phyloP scores from a whole-genome alignment of 2,888 invertebrate genomes.

The Sesamia inferens region DNA sequence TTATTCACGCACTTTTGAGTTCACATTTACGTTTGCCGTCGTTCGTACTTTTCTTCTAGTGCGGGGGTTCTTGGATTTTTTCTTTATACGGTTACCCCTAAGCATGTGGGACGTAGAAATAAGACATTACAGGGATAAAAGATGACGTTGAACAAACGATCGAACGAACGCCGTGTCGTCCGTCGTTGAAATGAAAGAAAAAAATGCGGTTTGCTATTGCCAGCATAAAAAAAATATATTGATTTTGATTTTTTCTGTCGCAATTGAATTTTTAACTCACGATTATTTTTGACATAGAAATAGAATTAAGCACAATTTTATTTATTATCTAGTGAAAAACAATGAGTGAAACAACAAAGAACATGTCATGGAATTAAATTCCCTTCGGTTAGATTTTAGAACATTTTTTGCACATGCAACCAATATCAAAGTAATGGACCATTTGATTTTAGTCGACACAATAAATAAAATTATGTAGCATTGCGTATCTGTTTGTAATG shows the following conservation, averaged over 20 bases:
- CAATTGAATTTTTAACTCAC: neutral
- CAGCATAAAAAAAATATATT: slow-evolving; percentile 54
- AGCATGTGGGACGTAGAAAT: slow-evolving; percentile 88
- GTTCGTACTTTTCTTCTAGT: slow-evolving; percentile 86
- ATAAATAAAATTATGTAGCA: too few species aligned
- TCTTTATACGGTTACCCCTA: slow-evolving; percentile 86
- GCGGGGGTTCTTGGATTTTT: slow-evolving; percentile 86
- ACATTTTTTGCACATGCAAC: slow-evolving; percentile 5
- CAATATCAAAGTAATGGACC: neutral
- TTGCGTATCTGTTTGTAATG: neutral
- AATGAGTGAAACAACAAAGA: neutral
- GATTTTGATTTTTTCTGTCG: slow-evolving; percentile 35
- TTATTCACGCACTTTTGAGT: slow-evolving; percentile 84
- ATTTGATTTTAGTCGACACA: too few species aligned
- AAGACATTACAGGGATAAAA: slow-evolving; percentile 86
- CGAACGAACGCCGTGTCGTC: slow-evolving; percentile 85
- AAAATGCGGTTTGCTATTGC: slow-evolving; percentile 60
- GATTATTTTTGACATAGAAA: too few species aligned
- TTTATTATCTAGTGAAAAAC: neutral
- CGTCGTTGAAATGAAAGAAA: slow-evolving; percentile 82
- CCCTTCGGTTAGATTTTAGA: neutral
- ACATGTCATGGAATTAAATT: neutral
- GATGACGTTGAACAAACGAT: slow-evolving; percentile 87
- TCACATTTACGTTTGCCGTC: slow-evolving; percentile 81
- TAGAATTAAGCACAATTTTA: neutral